These are phyloP conservation scores for Chlamydotis undulata DNA, from an alignment of 2,113 vertebrate species.

Conservation along the genomic window DNA sequence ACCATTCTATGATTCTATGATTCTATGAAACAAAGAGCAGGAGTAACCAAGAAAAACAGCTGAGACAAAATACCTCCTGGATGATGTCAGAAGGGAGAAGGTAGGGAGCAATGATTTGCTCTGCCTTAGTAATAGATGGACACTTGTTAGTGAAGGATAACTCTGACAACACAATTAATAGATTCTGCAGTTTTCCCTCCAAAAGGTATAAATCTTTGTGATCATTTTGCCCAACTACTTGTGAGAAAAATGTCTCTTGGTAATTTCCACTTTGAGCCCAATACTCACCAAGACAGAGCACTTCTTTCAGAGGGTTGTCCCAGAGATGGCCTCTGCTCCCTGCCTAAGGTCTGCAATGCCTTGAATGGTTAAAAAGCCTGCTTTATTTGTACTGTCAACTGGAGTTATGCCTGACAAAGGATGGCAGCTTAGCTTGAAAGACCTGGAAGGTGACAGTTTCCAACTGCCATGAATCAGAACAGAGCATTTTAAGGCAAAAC, in stretches of 20 bases:
- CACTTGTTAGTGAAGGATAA: not conserved
- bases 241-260: not conserved
- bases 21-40: not conserved
- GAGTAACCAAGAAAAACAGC: not conserved
- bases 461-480: not conserved
- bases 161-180: not conserved
- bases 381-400: not conserved
- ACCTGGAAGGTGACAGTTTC: not conserved
- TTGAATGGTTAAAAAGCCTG: not conserved
- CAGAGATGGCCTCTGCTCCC: not conserved
- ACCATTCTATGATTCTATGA: too few species aligned
- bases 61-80: not conserved
- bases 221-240: not conserved
- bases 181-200: not conserved
- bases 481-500: not conserved
- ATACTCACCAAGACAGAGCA: not conserved
- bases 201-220: not conserved
- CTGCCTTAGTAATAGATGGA: not conserved
- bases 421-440: not conserved
- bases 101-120: not conserved
- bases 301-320: not conserved
- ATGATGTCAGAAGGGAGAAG: not conserved
- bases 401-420: not conserved
- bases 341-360: not conserved
- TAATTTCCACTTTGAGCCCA: not conserved